Evolutionary conservation across 1,140 invertebrate species (phyloP), one percentile per base, ranked within the genome.

Genomic region (Camponotus pennsylvanicus): DNA sequence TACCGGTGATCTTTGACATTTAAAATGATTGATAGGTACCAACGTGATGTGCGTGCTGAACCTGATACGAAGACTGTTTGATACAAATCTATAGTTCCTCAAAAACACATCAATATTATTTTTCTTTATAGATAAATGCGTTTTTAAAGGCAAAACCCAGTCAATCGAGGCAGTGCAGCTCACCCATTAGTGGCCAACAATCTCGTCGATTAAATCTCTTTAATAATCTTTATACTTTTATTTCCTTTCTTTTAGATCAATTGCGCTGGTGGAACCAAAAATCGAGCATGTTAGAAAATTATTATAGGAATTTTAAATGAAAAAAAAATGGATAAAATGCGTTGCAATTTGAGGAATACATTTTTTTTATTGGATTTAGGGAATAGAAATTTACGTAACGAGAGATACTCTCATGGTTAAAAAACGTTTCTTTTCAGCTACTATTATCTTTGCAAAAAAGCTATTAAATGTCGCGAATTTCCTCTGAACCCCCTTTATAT

Each of bases 161-260:
- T 69, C 57, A 69, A 21, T 49, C 15, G 4, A 52, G n/a, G 21
- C 70, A 55, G 13, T 61, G 69, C 49, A 34, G 34, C 8, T 34
- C 18, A 73, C 5, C 8, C 13, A 49, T 49, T 18, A 52, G 13
- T 57, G 34, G 15, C 42, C 79, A 73, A 21, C 49, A 57, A 21
- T 40, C 5, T 15, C 15, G 45, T 73, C 69, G 27, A 73, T 73
- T 66, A 37, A 83, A 83, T 83, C 40, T 80, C 40, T 73, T 73
- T 15, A 61, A 45, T 45, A 52, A 52, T 52, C 49, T 52, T 52
- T 52, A 18, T 52, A 73, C 61, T 45, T 75, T 64, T 64, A 42
- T 61, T 75, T 61, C 15, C 13, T 75, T 83, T 83, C 13, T 82
- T 82, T 82, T 61, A 83, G 79, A 75, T 63, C 9, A 73, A 83